Conservation (phyloP, 2,797 vertebrate genomes). For the Macrochelys suwanniensis region DNA sequence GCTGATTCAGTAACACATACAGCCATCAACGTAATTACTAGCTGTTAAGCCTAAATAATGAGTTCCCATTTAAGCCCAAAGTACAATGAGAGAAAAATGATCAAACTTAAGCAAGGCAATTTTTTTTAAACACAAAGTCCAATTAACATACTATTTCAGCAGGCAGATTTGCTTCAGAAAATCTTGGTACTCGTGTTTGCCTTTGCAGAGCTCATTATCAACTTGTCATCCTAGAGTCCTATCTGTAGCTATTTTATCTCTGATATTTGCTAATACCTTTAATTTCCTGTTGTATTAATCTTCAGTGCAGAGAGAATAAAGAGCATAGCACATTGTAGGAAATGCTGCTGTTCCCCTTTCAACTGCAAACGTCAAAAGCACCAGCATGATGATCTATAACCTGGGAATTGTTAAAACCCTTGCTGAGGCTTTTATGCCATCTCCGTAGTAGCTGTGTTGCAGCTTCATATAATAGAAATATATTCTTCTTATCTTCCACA, state of each 20-base stretch:
- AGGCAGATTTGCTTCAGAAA: conserved; percentile 40
- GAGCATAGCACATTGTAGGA: conserved; percentile 2
- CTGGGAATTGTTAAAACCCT: neutral
- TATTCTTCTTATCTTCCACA: neutral
- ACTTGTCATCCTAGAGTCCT: neutral
- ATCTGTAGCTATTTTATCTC: conserved; percentile 15
- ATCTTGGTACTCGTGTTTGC: neutral
- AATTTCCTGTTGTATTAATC: conserved; percentile 48
- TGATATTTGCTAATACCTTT: conserved; percentile 47
- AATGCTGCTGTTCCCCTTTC: neutral
- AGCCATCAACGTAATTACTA: conserved; percentile 53
- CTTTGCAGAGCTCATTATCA: neutral
- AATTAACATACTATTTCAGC: conserved; percentile 44
- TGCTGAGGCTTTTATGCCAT: neutral
- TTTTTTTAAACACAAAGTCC: neutral
- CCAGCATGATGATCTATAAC: neutral
- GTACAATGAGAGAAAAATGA: conserved; percentile 28
- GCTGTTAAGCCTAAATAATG: conserved; percentile 64
- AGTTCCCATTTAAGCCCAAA: conserved; percentile 35
- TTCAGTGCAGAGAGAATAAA: conserved; percentile 25
- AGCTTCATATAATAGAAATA: conserved; percentile 3
- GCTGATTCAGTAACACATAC: conserved; percentile 66
- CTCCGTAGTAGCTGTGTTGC: conserved; percentile 12
- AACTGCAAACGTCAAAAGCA: conserved; percentile 24
- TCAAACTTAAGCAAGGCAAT: neutral